Base-by-base conservation (phyloP, 2,888 invertebrate species). In the Hyalella azteca region DNA sequence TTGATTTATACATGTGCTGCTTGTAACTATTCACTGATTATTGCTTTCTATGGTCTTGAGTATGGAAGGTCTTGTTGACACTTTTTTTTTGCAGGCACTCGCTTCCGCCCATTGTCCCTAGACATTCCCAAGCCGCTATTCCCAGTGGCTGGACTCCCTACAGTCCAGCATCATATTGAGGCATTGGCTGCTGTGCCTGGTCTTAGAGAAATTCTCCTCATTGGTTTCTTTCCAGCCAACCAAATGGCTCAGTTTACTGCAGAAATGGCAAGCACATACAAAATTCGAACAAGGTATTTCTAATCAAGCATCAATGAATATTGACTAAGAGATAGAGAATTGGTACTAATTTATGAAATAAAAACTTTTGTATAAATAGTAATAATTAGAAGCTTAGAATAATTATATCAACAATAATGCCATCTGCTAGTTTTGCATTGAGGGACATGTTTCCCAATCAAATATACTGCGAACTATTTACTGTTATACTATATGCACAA, bases 71-170 rank as follows among this genome's bases (percentile, higher is more conserved):
- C 39, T 40, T 22, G 15, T 59, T 54, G 32, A n/a, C 26, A 50
- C 11, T 19, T 5, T 26, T 26, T 22, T 11, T n/a, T 88, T 89
- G 50, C 88, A 97, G 98, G 98, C 0, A 99, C 98, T 11, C 91
- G 98, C 79, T 99, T 99, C 88, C 93, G 99, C 0, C 99, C 99
- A 0, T 90, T 99, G 3, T 98, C 98, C 0, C 89, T 99, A 81
- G 98, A 98, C 87, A 93, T 95, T n/a, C 98, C 99, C 0, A 99
- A 99, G 88, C 98, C 98, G 0, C 88, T 99, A 22, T 99, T 99
- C 88, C 98, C 98, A 0, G 94, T 99, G 19, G 99, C 97, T 77
- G 99, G 99, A 0, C 89, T 95, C 54, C 98, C 98, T 0, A 91
- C 98, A 83, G 95, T 99, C 82, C 97, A 98, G 87, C 98, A 99